phyloP scores from a whole-genome alignment of 2,797 vertebrate species.

The Sebastes goodei region DNA sequence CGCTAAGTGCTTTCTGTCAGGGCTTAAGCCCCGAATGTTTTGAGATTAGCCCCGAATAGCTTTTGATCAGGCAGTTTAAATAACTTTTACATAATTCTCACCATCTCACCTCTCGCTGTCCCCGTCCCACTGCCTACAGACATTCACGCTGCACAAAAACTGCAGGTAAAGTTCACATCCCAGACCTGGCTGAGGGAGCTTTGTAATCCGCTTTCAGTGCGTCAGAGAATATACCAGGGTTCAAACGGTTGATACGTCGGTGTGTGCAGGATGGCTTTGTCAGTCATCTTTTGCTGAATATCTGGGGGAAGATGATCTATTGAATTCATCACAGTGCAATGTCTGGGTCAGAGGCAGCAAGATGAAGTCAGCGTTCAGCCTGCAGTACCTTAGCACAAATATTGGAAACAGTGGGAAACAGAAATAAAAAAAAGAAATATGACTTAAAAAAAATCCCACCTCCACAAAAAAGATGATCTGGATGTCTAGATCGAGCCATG shows the following conservation, averaged over 20 bases:
- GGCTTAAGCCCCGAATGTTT: constrained; percentile 48
- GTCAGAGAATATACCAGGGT: not conserved
- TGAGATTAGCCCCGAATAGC: constrained; percentile 48
- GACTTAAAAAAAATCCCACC: not conserved
- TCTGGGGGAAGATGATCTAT: not conserved
- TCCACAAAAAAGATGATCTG: not conserved
- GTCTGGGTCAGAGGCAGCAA: not conserved
- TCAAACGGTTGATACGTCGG: not conserved
- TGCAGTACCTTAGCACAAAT: not conserved
- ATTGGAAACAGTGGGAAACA: not conserved
- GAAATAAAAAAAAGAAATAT: not conserved
- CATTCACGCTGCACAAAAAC: not conserved
- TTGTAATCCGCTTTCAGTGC: constrained; percentile 4
- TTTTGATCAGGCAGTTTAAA: constrained; percentile 58
- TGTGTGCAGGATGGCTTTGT: not conserved
- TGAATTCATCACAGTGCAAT: not conserved
- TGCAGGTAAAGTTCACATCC: constrained; percentile 3
- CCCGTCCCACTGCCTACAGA: constrained; percentile 1
- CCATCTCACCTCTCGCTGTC: constrained; percentile 23
- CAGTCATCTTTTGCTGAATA: not conserved
- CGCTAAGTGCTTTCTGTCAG: constrained; percentile 55
- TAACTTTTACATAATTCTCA: constrained; percentile 51
- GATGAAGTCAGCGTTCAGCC: not conserved
- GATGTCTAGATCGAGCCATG: not conserved
- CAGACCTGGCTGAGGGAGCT: not conserved